phyloP scores from a whole-genome alignment of 2,888 invertebrate species.

The Trissoscelio sp. region DNA sequence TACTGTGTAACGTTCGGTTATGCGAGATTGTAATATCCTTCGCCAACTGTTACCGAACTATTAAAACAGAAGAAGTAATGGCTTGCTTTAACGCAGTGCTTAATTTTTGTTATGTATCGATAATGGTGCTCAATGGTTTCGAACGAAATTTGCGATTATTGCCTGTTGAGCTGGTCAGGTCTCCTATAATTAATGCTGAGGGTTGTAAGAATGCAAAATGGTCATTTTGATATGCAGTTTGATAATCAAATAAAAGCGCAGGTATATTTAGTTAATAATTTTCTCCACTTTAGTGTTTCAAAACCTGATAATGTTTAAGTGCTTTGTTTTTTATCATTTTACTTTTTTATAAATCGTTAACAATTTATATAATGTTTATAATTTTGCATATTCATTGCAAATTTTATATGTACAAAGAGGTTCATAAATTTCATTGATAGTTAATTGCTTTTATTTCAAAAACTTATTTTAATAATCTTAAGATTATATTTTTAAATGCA shows the following conservation, averaged over 20 bases:
- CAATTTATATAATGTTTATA: too few species aligned
- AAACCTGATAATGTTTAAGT: neutral
- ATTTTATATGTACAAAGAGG: too few species aligned
- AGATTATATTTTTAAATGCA: too few species aligned
- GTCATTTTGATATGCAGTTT: neutral
- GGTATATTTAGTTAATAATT: neutral
- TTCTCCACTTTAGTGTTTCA: neutral
- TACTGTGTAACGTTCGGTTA: slow-evolving; percentile 7
- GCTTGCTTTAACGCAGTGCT: slow-evolving; percentile 1
- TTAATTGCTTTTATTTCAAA: too few species aligned
- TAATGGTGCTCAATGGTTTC: neutral
- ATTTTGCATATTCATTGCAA: too few species aligned
- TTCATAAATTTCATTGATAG: too few species aligned
- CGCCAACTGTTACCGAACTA: slow-evolving; percentile 18
- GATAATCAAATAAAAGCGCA: neutral
- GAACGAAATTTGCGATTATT: slow-evolving; percentile 10
- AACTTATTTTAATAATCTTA: too few species aligned
- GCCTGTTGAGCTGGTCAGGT: neutral
- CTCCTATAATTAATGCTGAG: neutral
- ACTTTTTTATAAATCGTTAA: too few species aligned
- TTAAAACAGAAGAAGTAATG: slow-evolving; percentile 24
- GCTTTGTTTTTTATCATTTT: too few species aligned
- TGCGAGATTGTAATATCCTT: slow-evolving; percentile 15
- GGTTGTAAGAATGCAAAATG: neutral
- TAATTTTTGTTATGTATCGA: slow-evolving; percentile 18